Percentiles rank a stretch among this genome's conserved stretches.
Conservation (phyloP, 2,888 invertebrate genomes). For the Parelbella ahira region DNA sequence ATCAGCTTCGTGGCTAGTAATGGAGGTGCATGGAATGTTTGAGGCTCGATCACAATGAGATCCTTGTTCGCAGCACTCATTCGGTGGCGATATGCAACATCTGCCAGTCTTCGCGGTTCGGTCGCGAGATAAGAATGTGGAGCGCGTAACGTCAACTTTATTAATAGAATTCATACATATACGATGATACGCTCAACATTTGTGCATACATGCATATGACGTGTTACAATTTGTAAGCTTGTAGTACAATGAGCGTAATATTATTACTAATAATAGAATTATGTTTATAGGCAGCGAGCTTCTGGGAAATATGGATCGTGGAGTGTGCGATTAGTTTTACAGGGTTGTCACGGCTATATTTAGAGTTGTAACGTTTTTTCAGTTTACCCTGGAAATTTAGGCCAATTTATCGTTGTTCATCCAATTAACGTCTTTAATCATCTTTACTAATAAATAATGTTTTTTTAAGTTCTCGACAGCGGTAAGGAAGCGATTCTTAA, state of each 20-base stretch:
- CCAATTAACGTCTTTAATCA: too few species aligned
- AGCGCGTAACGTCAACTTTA: constrained; percentile 69
- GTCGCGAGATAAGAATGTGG: constrained; percentile 73
- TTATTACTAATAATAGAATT: constrained; percentile 8
- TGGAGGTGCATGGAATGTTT: constrained; percentile 14
- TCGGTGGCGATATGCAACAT: constrained; percentile 34
- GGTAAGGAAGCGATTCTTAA: too few species aligned
- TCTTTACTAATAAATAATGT: too few species aligned
- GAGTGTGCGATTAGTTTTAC: constrained; percentile 17
- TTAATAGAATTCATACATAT: constrained; percentile 68
- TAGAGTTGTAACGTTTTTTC: too few species aligned
- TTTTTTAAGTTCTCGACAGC: too few species aligned
- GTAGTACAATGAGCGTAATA: constrained; percentile 14
- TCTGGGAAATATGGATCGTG: constrained; percentile 15
- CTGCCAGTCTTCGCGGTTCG: constrained; percentile 52
- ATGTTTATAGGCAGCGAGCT: constrained; percentile 11
- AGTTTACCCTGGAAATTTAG: too few species aligned
- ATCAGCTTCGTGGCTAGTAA: too few species aligned
- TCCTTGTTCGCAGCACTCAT: constrained; percentile 27
- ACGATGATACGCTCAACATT: constrained; percentile 51
- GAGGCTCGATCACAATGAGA: constrained; percentile 22
- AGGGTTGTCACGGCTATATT: constrained; percentile 13
- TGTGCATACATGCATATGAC: constrained; percentile 48
- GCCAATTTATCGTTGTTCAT: too few species aligned
- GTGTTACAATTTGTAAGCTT: constrained; percentile 19